phyloP scores from a whole-genome alignment of 2,797 vertebrate species.

The Corythornis leucogaster region DNA sequence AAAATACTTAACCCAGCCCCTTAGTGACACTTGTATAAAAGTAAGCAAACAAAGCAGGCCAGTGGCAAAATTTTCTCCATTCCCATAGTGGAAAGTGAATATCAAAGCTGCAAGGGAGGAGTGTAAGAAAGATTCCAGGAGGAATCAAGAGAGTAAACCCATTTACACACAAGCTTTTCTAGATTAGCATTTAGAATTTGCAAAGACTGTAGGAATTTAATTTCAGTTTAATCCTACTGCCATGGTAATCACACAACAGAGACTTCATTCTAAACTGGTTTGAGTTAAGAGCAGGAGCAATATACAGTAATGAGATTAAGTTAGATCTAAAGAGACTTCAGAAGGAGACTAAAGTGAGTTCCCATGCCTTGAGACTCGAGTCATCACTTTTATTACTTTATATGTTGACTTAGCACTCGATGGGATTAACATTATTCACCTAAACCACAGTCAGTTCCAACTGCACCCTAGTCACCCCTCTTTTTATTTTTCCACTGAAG shows the following conservation, averaged over 20 bases:
- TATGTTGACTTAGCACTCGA: not conserved
- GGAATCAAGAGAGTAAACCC: not conserved
- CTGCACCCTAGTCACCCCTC: not conserved
- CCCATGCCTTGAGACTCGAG: not conserved
- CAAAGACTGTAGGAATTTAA: not conserved
- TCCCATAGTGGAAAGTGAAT: not conserved
- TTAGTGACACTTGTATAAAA: conserved; percentile 38
- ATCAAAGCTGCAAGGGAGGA: not conserved
- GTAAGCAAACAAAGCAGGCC: conserved; percentile 48
- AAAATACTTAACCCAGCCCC: conserved; percentile 58
- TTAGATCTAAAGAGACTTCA: not conserved
- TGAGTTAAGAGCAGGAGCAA: not conserved
- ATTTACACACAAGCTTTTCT: not conserved
- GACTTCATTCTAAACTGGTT: not conserved
- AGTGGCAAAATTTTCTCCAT: not conserved
- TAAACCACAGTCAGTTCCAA: not conserved
- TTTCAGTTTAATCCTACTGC: not conserved
- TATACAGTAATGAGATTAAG: not conserved
- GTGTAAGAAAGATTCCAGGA: not conserved
- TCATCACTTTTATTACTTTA: not conserved
- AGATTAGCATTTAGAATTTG: not conserved
- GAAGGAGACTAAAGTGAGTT: not conserved
- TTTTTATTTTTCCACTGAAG: not conserved
- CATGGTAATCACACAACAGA: not conserved
- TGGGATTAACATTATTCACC: conserved; percentile 16